These are phyloP conservation scores for Polypedilum pembai DNA, from an alignment of 1,140 invertebrate genomes.

Conservation along the genomic window DNA sequence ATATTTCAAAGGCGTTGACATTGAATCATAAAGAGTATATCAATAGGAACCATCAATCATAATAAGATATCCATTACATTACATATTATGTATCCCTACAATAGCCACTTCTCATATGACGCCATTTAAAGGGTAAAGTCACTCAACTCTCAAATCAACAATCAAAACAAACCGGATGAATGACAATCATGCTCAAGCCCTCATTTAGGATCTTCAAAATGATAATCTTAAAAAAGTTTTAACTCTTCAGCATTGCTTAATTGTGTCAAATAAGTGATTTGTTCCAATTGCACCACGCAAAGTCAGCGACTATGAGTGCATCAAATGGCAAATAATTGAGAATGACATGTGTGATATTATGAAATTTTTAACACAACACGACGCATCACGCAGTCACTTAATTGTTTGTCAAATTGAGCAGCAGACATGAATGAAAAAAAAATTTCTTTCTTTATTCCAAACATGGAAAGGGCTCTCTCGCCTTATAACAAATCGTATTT, in stretches of 20 bases:
- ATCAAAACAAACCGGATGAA: neutral
- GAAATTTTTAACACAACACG: neutral
- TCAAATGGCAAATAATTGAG: slow-evolving; percentile 12
- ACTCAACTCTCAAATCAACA: neutral
- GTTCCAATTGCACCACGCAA: slow-evolving; percentile 2
- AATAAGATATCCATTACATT: slow-evolving; percentile 14
- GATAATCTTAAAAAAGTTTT: neutral
- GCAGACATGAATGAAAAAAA: neutral
- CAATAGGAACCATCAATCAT: slow-evolving; percentile 9
- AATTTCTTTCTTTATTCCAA: neutral
- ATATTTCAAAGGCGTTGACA: neutral
- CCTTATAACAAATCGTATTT: neutral
- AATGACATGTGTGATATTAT: slow-evolving; percentile 4
- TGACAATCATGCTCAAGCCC: neutral
- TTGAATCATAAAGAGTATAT: neutral
- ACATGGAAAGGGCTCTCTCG: neutral
- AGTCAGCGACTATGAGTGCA: neutral
- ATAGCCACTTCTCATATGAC: no score
- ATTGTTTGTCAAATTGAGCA: slow-evolving; percentile 1
- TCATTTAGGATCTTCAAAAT: neutral
- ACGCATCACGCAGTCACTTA: neutral
- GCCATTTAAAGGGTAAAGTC: neutral
- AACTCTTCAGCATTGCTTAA: neutral
- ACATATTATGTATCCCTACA: neutral
- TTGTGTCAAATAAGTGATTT: slow-evolving; percentile 11